Conservation (phyloP, 2,888 invertebrate species). For the Parelbella ahira region DNA sequence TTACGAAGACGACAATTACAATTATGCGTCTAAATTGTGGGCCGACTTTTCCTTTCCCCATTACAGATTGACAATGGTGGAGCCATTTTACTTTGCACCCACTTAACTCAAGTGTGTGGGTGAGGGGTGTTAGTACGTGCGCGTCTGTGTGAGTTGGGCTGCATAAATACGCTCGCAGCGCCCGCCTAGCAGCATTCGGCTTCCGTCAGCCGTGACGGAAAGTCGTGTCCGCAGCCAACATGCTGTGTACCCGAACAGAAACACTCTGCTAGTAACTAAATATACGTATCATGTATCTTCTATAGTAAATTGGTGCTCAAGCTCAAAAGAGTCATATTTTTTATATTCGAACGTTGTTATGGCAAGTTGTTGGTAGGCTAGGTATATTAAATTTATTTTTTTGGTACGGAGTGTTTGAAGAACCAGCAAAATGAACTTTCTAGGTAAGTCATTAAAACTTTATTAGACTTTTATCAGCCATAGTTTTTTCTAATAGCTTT, state of each 20-base stretch:
- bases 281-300: conserved; percentile 75
- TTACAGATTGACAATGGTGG: conserved; percentile 69
- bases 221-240: conserved; percentile 46
- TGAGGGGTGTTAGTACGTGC: conserved; percentile 29
- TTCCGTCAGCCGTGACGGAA: conserved; percentile 51
- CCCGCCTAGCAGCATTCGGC: conserved; percentile 52
- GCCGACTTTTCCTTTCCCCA: conserved; percentile 66
- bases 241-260: conserved; percentile 58
- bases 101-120: conserved; percentile 49
- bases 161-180: conserved; percentile 49
- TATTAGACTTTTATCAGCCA: background rate
- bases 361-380: conserved; percentile 54
- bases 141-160: conserved; percentile 37
- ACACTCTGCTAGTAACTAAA: conserved; percentile 49
- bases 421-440: conserved; percentile 65
- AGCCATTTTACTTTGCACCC: conserved; percentile 65
- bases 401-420: conserved; percentile 44
- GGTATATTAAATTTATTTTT: conserved; percentile 38
- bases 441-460: conserved; percentile 55
- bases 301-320: conserved; percentile 74
- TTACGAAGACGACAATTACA: conserved; percentile 62
- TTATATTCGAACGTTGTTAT: conserved; percentile 65
- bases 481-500: background rate
- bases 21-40: conserved; percentile 66
- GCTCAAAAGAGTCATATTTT: conserved; percentile 56